Evolutionary conservation across 2,797 vertebrate species (phyloP).

Genomic region (Acanthornis magna): DNA sequence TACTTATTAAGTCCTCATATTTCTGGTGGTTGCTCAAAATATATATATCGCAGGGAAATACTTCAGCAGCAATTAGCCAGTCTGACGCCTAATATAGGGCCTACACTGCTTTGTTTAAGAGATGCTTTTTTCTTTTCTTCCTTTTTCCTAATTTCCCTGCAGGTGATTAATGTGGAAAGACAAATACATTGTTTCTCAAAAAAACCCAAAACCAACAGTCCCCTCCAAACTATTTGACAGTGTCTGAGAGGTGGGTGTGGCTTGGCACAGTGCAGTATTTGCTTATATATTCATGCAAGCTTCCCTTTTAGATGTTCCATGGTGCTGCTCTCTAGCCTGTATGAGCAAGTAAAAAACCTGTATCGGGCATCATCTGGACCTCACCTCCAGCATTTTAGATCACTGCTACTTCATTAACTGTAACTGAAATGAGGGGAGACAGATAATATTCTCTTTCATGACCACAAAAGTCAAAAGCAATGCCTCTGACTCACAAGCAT

Average conservation of each 20-base stretch:
- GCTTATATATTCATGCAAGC: not conserved
- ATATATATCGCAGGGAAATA: not conserved
- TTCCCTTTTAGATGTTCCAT: not conserved
- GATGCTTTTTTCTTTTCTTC: not conserved
- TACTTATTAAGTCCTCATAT: conserved; percentile 65
- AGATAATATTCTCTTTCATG: not conserved
- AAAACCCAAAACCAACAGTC: not conserved
- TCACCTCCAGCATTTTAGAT: not conserved
- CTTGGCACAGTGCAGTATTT: not conserved
- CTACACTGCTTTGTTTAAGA: not conserved
- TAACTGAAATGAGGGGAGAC: not conserved
- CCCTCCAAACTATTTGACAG: conserved; percentile 23
- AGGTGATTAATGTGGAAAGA: conserved; percentile 17
- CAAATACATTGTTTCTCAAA: not conserved
- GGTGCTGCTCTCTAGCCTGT: not conserved
- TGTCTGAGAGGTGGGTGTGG: not conserved
- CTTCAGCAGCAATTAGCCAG: conserved; percentile 36
- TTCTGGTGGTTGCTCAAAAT: conserved; percentile 56
- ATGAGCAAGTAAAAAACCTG: not conserved
- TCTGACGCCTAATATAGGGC: not conserved
- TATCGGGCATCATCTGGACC: not conserved
- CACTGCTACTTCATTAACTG: not conserved
- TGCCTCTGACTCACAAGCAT: not conserved
- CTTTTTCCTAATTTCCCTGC: conserved; percentile 10
- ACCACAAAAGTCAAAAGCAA: not conserved